phyloP scores from a whole-genome alignment of 2,797 vertebrate species.

The Denticeps clupeoides region DNA sequence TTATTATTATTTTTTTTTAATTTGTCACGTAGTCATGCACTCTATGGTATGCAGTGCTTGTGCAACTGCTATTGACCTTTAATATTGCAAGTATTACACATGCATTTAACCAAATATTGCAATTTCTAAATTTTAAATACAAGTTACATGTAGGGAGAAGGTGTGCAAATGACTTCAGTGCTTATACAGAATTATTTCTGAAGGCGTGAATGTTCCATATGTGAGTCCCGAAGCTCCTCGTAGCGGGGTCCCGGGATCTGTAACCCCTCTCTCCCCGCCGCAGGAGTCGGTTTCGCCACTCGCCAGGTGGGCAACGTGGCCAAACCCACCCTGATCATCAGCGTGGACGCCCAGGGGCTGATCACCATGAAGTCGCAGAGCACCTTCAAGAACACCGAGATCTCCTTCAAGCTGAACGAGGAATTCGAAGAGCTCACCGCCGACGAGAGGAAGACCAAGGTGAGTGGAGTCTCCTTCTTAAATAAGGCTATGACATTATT shows the following conservation, averaged over 20 bases:
- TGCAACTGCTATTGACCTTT: too few species aligned
- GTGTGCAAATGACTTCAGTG: too few species aligned
- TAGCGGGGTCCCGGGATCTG: too few species aligned
- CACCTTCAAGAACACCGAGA: slow-evolving; percentile 25
- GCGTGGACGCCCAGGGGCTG: neutral
- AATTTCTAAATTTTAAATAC: too few species aligned
- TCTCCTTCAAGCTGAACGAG: slow-evolving; percentile 25
- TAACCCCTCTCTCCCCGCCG: neutral
- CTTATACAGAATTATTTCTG: too few species aligned
- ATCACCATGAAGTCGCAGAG: slow-evolving; percentile 12
- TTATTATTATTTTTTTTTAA: neutral
- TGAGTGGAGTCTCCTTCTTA: too few species aligned
- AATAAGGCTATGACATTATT: neutral
- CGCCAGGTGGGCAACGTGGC: slow-evolving; percentile 17
- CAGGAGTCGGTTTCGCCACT: slow-evolving; percentile 10
- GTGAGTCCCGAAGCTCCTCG: too few species aligned
- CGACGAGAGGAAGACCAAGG: neutral
- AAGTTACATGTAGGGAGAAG: too few species aligned
- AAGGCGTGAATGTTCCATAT: too few species aligned
- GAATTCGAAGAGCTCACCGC: slow-evolving; percentile 37
- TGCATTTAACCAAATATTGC: too few species aligned
- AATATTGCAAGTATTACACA: too few species aligned
- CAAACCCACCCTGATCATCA: slow-evolving; percentile 18
- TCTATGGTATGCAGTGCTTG: too few species aligned
- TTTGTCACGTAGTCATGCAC: neutral